Evolutionary conservation across 30 jellyfish, hydroid and myxozoan species (phyloP).

Genomic region (Pelagia noctiluca): DNA sequence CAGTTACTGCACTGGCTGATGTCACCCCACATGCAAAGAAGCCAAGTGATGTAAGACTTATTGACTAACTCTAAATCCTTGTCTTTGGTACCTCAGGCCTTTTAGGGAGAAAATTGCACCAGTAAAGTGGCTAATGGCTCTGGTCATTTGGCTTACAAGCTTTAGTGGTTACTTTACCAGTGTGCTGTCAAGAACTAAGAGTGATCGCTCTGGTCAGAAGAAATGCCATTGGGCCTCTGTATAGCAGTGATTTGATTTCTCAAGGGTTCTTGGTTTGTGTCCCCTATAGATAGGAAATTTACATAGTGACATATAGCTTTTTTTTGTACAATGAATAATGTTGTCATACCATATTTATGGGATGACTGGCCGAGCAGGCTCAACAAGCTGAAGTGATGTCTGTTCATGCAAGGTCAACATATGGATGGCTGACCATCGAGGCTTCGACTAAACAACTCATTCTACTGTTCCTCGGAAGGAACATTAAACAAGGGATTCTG

Average conservation of each 20-base stretch:
- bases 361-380: no score
- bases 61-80: not conserved
- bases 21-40: conserved; percentile 44
- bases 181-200: not conserved
- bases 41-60: conserved; percentile 43
- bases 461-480: no score
- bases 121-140: not conserved
- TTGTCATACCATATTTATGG: no score
- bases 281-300: no score
- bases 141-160: not conserved
- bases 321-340: no score
- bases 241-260: no score
- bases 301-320: no score
- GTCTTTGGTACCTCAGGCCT: not conserved
- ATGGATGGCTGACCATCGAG: not conserved
- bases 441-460: no score
- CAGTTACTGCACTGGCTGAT: conserved; percentile 60
- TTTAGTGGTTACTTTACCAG: not conserved
- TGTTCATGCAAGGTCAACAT: no score
- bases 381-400: no score
- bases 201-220: not conserved
- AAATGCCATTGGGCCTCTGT: not conserved
- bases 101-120: not conserved
- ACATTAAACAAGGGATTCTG: no score
- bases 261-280: no score